A percentile compares a stretch with the other conserved stretches of the same genome.
These are phyloP conservation scores for Eilema griseolum DNA, from an alignment of 2,888 invertebrate genomes.

Conservation along the genomic window DNA sequence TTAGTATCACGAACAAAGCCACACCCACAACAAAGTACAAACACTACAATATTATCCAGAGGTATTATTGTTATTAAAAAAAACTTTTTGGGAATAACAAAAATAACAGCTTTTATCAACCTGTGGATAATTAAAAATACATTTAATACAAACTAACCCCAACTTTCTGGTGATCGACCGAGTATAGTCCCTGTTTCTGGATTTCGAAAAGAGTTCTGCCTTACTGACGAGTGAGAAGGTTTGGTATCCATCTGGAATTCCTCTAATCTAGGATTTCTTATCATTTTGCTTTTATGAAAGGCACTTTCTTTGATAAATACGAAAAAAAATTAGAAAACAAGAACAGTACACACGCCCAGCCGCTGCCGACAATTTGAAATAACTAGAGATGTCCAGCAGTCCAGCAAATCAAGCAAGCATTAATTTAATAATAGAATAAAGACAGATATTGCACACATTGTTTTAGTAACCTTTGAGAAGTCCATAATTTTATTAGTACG, in stretches of 20 bases:
- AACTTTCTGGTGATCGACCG: slow-evolving; percentile 82
- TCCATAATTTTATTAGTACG: too few species aligned
- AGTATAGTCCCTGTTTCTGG: slow-evolving; percentile 77
- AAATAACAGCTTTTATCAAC: background rate
- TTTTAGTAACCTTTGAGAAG: too few species aligned
- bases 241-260: slow-evolving; percentile 78
- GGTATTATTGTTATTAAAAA: slow-evolving; percentile 5
- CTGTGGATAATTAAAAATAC: slow-evolving; percentile 9
- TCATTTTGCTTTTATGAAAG: slow-evolving; percentile 55
- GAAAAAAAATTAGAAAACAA: slow-evolving; percentile 40
- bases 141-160: slow-evolving; percentile 77
- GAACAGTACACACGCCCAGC: slow-evolving; percentile 37
- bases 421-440: too few species aligned
- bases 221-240: slow-evolving; percentile 54
- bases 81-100: background rate
- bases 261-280: slow-evolving; percentile 69
- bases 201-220: slow-evolving; percentile 73
- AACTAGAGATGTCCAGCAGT: slow-evolving; percentile 28
- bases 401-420: too few species aligned
- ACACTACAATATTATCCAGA: slow-evolving; percentile 3
- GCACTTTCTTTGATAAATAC: slow-evolving; percentile 48
- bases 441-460: too few species aligned
- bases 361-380: slow-evolving; percentile 47
- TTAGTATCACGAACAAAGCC: slow-evolving; percentile 25
- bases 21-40: slow-evolving; percentile 44